Base-by-base conservation (phyloP, 1,140 invertebrate genomes). In the Procambarus clarkii region DNA sequence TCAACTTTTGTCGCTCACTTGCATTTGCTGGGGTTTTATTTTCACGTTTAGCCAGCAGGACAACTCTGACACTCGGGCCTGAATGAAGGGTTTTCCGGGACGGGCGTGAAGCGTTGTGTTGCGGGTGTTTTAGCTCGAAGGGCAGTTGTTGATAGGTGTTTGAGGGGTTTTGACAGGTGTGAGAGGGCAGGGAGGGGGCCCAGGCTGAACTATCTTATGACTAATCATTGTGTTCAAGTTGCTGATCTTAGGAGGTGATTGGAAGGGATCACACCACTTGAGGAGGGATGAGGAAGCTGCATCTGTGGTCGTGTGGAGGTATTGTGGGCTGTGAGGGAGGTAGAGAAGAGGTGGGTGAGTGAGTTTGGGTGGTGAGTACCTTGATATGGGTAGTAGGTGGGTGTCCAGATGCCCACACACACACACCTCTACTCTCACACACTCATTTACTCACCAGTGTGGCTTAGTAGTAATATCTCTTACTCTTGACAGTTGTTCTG, bases 1-100 rank as follows among this genome's bases (percentile, higher is more conserved):
- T 86, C n/a, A 60, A 64, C 46, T 48, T 54, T 45, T 48, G 45
- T 60, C 21, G 69, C 69, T 50, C 58, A 76, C 18, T 48, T 48
- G 69, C n/a, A 74, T 89, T 89, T 50, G 79, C 46, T 50, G 78
- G 54, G 60, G 45, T 82, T 89, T 89, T 83, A 82, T 89, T 83
- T 89, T 81, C 64, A 82, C 80, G 46, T 74, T 54, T 24, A 76
- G 0, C 34, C 34, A 34, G 34, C 34, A 34, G 34, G 34, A 34
- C 34, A 34, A 24, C 46, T 34, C 18, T 86, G 69, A 76, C 83
- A 76, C 11, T 76, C 18, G 18, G 50, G 4, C 34, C 45, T 21
- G 13, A 45, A 45, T 7, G 15, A 0, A 3, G 46, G 15, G 69
- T 34, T 50, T 24, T 48, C 69, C 5, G 4, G 0, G 15, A 13